phyloP scores from a whole-genome alignment of 1,140 invertebrate species.

The Macrobrachium rosenbergii region DNA sequence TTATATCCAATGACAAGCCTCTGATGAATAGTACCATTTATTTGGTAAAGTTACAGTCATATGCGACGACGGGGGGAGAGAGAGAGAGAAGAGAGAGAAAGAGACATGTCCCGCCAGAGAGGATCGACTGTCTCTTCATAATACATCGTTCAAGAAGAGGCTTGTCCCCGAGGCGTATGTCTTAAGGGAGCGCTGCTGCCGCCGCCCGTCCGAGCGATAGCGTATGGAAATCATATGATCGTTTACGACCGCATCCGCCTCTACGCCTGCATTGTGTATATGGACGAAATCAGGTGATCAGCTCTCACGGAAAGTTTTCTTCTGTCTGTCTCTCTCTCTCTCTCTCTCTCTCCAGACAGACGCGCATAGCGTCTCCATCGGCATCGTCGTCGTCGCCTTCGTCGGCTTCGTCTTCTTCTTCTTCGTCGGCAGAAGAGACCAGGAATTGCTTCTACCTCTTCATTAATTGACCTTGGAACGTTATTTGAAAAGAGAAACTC shows the following conservation, averaged over 20 bases:
- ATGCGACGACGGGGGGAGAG: constrained; percentile 16
- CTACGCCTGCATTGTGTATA: constrained; percentile 63
- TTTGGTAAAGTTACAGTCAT: constrained; percentile 64
- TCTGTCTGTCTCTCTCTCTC: no score
- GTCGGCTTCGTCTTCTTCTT: no score
- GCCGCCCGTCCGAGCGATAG: constrained; percentile 32
- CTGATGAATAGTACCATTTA: constrained; percentile 64
- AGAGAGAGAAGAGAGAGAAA: no score
- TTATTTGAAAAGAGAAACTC: no score
- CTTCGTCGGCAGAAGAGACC: no score
- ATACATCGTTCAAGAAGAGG: constrained; percentile 40
- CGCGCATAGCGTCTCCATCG: no score
- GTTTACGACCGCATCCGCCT: constrained; percentile 43
- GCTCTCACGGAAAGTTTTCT: constrained; percentile 56
- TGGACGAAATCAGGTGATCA: constrained; percentile 58
- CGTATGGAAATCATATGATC: constrained; percentile 61
- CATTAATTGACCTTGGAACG: no score
- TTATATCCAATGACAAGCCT: constrained; percentile 63
- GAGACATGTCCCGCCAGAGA: neutral
- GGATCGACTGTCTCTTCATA: constrained; percentile 27
- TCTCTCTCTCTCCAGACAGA: no score
- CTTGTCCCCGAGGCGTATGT: no score
- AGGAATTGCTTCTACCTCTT: no score
- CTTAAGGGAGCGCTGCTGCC: neutral
- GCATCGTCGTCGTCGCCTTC: no score